A percentile compares a stretch with the other conserved stretches of the same genome.
Conservation (phyloP, 30 jellyfish, hydroid and myxozoan genomes). For the Sanderia malayensis region DNA sequence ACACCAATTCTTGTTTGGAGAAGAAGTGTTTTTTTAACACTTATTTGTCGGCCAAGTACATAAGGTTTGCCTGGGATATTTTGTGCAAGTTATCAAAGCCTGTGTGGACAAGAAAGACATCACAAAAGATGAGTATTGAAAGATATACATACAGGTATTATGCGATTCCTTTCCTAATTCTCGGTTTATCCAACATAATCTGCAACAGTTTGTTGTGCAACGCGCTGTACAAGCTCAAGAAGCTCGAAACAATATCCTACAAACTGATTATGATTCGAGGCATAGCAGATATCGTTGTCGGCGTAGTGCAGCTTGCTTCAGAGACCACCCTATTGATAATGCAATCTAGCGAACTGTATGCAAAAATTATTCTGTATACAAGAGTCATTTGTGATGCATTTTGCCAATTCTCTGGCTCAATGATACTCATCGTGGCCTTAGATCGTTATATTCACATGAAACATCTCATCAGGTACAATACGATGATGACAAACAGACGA, state of each 20-base stretch:
- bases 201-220: slow-evolving; percentile 10
- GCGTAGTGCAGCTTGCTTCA: neutral
- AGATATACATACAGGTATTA: neutral
- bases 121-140: neutral
- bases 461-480: slow-evolving; percentile 24
- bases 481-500: slow-evolving; percentile 22
- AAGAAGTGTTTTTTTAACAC: too few relatives aligned
- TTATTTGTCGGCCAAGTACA: too few relatives aligned
- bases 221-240: slow-evolving; percentile 1
- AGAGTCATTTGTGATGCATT: neutral
- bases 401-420: slow-evolving; percentile 8
- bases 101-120: too few relatives aligned
- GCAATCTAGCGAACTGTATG: neutral
- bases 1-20: too few relatives aligned
- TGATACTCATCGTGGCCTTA: slow-evolving; percentile 11
- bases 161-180: neutral
- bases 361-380: neutral
- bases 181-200: slow-evolving; percentile 8
- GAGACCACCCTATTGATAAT: neutral
- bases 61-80: too few relatives aligned
- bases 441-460: slow-evolving; percentile 43
- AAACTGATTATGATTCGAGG: slow-evolving; percentile 15
- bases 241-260: slow-evolving; percentile 16
- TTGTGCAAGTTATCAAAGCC: too few relatives aligned
- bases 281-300: slow-evolving; percentile 17